Evolutionary conservation across 2,113 vertebrate species (phyloP).

Genomic region (Oenanthe melanoleuca): DNA sequence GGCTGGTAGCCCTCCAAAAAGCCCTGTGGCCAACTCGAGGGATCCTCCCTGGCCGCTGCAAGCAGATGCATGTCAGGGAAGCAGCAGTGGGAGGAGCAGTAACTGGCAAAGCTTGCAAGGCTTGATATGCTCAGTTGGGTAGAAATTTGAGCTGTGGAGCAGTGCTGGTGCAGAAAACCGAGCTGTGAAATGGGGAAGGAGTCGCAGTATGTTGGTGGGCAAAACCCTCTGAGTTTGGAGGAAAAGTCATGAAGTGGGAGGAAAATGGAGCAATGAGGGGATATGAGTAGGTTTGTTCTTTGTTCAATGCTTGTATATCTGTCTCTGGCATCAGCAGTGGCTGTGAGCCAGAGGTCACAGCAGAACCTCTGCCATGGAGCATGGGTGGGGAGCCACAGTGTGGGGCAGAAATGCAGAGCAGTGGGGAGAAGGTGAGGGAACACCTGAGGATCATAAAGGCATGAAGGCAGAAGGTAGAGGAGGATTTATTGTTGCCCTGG

Average conservation of each 20-base stretch:
- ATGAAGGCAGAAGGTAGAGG: background rate
- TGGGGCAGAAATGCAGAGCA: background rate
- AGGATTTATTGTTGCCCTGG: background rate
- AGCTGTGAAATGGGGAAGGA: background rate
- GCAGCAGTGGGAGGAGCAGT: background rate
- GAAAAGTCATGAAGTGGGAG: background rate
- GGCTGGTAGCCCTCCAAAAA: constrained; percentile 24
- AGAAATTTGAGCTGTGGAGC: background rate
- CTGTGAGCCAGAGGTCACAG: background rate
- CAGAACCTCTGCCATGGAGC: background rate
- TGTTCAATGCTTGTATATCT: background rate
- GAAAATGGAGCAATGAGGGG: background rate
- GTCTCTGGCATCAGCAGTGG: background rate
- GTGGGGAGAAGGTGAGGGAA: background rate
- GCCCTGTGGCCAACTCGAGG: background rate
- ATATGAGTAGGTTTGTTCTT: background rate
- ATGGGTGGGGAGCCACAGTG: rapidly evolving
- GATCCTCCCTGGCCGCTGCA: background rate
- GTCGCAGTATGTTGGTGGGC: rapidly evolving
- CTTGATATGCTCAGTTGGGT: background rate
- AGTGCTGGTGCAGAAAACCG: rapidly evolving
- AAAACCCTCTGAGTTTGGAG: background rate
- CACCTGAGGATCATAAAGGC: background rate
- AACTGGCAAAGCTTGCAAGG: constrained; percentile 9
- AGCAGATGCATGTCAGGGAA: background rate